Evolutionary conservation across 2,113 vertebrate species (phyloP), one percentile per base, ranked within the genome.

Genomic region (Ivindomyrus marchei): DNA sequence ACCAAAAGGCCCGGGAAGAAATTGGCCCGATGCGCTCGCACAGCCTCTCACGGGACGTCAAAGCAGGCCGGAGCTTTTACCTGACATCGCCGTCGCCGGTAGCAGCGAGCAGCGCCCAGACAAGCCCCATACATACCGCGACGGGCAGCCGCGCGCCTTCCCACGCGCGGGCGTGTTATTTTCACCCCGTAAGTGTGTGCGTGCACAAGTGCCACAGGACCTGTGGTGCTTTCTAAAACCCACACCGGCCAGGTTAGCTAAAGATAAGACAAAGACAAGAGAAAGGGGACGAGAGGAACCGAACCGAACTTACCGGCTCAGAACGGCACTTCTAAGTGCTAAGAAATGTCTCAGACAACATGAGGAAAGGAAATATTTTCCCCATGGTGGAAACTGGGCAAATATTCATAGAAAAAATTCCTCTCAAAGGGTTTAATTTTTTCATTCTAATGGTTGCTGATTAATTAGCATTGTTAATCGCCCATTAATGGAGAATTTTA

Each of bases 381-480:
- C 36, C 17, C 36, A 19, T 80, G 13, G 10, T 47, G 83, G 24
- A 85, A 85, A 49, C 3, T 49, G 46, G 24, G n/a, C 7, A 39
- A 36, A 53, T 36, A 56, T 56, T 87, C 10, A 31, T 19, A 15
- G 24, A 31, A 87, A 95, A 95, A 95, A 93, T 94, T 95, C 94
- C 93, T 93, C 93, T 95, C 93, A 95, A 92, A 94, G 27, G 70
- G 70, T 77, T 77, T 77, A 27, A 74, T 94, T 77, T 42, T 94
- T 93, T 93, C 94, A 94, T 94, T 94, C 94, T 91, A 93, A 93
- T 92, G 91, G 93, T 93, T 90, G 92, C 95, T 95, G 95, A 96
- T 95, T 95, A 95, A 96, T 96, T 96, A 94, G 95, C 95, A 94
- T 94, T 93, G 93, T 94, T 96, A 96, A 96, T 95, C 94, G 94